Conservation (phyloP, 1,140 invertebrate species). For the Hydropsyche tenuis region DNA sequence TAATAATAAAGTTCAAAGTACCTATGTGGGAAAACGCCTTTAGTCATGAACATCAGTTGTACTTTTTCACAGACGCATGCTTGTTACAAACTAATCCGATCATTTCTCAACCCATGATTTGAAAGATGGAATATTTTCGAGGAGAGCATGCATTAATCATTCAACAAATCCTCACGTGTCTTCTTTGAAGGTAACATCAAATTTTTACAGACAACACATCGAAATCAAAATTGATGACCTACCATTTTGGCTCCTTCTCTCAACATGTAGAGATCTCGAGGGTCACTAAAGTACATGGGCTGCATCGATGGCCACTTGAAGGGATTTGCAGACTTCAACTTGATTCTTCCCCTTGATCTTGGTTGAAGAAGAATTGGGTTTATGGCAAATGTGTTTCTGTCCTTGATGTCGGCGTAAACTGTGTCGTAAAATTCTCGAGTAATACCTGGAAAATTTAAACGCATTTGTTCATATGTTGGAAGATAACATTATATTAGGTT, state of each 20-base stretch:
- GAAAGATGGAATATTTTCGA: no score
- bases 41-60: no score
- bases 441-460: constrained; percentile 59
- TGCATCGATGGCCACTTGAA: constrained; percentile 75
- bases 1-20: no score
- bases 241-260: constrained; percentile 77
- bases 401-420: constrained; percentile 63
- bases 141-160: no score
- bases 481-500: no score
- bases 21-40: no score
- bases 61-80: no score
- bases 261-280: constrained; percentile 71
- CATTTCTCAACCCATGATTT: no score
- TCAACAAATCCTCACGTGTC: background rate
- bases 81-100: background rate
- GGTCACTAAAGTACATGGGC: constrained; percentile 77
- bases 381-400: constrained; percentile 67
- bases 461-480: no score
- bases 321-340: constrained; percentile 72
- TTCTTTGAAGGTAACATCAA: no score
- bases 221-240: constrained; percentile 46
- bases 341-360: constrained; percentile 74
- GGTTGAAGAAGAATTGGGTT: constrained; percentile 76
- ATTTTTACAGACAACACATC: background rate
- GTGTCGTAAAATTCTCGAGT: constrained; percentile 67